Base-by-base conservation (phyloP, 2,797 vertebrate species). In the Syndactyla subalaris region DNA sequence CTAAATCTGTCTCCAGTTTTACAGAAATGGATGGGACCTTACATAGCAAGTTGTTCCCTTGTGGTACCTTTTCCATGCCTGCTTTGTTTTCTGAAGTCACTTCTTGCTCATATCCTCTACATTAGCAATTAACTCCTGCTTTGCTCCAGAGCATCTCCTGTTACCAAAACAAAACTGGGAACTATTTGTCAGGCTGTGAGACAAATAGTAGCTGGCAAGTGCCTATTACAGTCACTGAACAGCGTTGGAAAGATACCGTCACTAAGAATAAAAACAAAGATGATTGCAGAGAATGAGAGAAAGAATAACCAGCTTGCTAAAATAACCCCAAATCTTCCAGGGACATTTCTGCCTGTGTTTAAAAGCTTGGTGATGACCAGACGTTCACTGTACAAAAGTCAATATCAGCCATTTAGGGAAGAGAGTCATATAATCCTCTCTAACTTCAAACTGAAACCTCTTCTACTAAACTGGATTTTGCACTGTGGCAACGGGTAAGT, bases 41-140 rank as follows among this genome's bases (percentile, higher is more conserved):
- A 34, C 9, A 14, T 1, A 67, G 72, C 57, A 88, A 77, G 75
- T 6, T 34, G 16, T 9, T 68, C 65, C 89, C 65, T 32, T 30
- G 18, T 27, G 51, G 21, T 36, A 59, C 26, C 48, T 88, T 85
- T 29, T 76, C 58, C 71, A 45, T 5, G 23, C 34, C 46, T 76
- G 75, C 11, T 65, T 88, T 91, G 57, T 41, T n/a, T 87, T 62
- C 61, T 57, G 36, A 92, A 79, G 77, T 57, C 46, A 74, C 46
- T 12, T 45, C 48, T 62, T 71, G 49, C 58, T 70, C 52, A 29
- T 36, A 75, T 21, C 41, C 4, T 1, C 52, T 58, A 48, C 54
- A 38, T 43, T 71, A 85, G 36, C 39, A 13, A 70, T 71, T 58
- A 88, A 67, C 43, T 77, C 61, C 74, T 77, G 46, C 62, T 55